These are phyloP conservation scores for Zoanthus solanderi DNA, from an alignment of 92 coral and sea anemone genomes.

Conservation along the genomic window DNA sequence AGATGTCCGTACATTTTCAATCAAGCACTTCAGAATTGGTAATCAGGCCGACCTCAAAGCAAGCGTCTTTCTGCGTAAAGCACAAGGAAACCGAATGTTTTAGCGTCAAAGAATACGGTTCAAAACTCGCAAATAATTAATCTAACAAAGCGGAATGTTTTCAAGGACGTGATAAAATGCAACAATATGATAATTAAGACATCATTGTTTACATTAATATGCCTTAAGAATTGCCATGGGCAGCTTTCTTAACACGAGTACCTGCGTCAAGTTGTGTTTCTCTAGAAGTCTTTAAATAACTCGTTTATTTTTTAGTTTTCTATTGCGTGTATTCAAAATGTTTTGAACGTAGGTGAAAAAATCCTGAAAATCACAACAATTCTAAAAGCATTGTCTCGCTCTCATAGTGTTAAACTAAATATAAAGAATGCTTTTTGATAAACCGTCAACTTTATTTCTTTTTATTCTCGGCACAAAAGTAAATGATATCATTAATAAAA, in stretches of 20 bases:
- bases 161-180: slow-evolving; percentile 46
- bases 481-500: slow-evolving; percentile 11
- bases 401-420: neutral
- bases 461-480: neutral
- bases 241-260: slow-evolving; percentile 8
- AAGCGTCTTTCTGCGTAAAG: neutral
- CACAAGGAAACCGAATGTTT: neutral
- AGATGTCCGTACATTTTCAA: neutral
- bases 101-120: neutral
- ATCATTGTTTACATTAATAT: neutral
- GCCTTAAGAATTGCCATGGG: slow-evolving; percentile 7
- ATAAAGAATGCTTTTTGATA: neutral
- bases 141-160: neutral
- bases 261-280: slow-evolving; percentile 8
- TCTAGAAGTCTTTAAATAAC: slow-evolving; percentile 23
- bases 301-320: neutral
- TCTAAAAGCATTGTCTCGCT: neutral
- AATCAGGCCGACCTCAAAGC: slow-evolving; percentile 10
- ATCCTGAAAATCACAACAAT: neutral
- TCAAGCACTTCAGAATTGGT: neutral
- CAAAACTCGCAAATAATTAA: neutral
- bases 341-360: neutral
- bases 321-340: neutral
- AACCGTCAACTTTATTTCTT: neutral
- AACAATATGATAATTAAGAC: slow-evolving; percentile 15